Conservation (phyloP, 2,888 invertebrate genomes). For the Amblyjoppa proteus region DNA sequence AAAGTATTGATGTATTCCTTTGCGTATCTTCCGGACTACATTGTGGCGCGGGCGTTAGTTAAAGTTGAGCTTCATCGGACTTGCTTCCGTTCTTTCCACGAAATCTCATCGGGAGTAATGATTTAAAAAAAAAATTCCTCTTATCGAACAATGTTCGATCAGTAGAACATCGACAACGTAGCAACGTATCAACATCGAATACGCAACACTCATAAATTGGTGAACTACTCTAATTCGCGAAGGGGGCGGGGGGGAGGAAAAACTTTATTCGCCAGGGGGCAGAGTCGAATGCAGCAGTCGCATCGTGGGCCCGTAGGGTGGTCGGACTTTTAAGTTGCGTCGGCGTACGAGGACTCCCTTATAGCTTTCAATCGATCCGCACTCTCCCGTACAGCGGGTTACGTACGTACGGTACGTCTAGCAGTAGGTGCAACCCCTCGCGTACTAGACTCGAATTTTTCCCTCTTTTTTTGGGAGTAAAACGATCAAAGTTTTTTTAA, state of each 20-base stretch:
- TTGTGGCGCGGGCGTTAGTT: conserved; percentile 19
- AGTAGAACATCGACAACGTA: neutral
- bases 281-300: conserved; percentile 63
- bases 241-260: neutral
- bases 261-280: conserved; percentile 48
- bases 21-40: conserved; percentile 21
- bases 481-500: neutral
- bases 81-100: conserved; percentile 4
- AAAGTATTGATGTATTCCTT: conserved; percentile 54
- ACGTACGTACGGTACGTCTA: conserved; percentile 40
- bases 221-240: neutral
- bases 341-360: conserved; percentile 68
- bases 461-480: neutral
- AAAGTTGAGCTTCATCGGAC: neutral
- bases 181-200: too few species aligned
- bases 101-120: neutral
- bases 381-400: conserved; percentile 56
- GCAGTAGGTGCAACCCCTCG: conserved; percentile 46
- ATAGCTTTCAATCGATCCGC: conserved; percentile 69
- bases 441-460: conserved; percentile 33
- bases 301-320: conserved; percentile 57
- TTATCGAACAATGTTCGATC: neutral
- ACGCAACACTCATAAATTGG: too few species aligned
- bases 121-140: neutral
- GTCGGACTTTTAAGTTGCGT: conserved; percentile 70